Evolutionary conservation across 2,113 vertebrate species (phyloP).

Genomic region (Triplophysa rosa): DNA sequence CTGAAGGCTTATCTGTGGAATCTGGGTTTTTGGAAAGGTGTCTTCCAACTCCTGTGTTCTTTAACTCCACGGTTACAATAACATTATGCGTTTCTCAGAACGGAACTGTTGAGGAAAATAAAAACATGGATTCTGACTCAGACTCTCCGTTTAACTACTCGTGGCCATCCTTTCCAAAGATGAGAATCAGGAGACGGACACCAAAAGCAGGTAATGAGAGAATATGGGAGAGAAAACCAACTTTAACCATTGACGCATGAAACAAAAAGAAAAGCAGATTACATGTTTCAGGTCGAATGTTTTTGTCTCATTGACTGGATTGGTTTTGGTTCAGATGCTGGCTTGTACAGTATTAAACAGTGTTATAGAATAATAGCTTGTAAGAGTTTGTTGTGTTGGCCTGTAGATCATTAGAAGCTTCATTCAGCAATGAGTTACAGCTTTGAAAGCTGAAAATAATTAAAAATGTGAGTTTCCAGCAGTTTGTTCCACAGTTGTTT

Average conservation of each 20-base stretch:
- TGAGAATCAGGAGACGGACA: constrained; percentile 88
- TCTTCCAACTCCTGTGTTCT: not conserved
- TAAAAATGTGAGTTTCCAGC: not conserved
- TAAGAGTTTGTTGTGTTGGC: not conserved
- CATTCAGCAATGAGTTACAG: constrained; percentile 20
- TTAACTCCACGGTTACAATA: not conserved
- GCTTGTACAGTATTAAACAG: not conserved
- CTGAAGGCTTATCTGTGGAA: not conserved
- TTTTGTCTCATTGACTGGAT: not conserved
- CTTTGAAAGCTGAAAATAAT: not conserved
- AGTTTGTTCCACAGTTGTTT: not conserved
- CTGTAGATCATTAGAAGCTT: not conserved
- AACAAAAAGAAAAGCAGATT: not conserved
- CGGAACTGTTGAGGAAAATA: not conserved
- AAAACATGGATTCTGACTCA: constrained; percentile 93
- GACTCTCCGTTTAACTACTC: constrained; percentile 99
- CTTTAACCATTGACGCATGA: not conserved
- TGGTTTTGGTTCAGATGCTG: constrained; percentile 14
- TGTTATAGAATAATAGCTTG: not conserved
- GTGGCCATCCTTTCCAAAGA: constrained; percentile 96
- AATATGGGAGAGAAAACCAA: not conserved
- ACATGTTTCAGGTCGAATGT: not conserved
- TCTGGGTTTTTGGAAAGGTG: not conserved
- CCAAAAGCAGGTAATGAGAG: constrained; percentile 85
- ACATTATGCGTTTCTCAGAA: not conserved